Evolutionary conservation across 2,113 vertebrate genomes (phyloP), one percentile per base, ranked within the genome.

Genomic region (Phrynosoma platyrhinos): DNA sequence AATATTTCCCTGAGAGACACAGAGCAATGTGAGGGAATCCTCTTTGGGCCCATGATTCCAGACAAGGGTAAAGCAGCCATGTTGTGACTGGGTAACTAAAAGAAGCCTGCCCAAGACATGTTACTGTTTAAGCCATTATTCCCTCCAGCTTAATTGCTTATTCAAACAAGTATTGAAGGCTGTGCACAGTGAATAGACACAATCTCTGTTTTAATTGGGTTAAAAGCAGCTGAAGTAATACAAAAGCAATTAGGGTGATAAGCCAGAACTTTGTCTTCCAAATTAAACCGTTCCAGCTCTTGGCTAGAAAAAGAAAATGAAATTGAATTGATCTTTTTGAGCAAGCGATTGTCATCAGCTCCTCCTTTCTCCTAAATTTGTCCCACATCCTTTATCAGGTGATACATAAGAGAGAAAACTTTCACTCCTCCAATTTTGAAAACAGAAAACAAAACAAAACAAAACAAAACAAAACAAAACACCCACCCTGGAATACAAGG

Each of bases 221-320:
- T 92, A 90, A 82, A 94, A 87, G 80, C 69, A 88, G 40, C 77
- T 58, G 85, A 91, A 94, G 80, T 91, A 88, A 92, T 32, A 83
- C 82, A 93, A 68, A 94, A 92, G 83, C 58, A 91, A 92, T 94
- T 92, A 89, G 18, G 83, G 32, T 81, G 85, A 94, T 93, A 95
- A 94, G 82, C 79, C 81, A 91, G 64, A 92, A 52, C 42, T 79
- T 6, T n/a, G 52, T 86, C 89, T 89, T 88, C 77, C 72, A 90
- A 94, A 91, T 94, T 89, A 94, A 90, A 92, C 23, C 20, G 23
- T 76, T 93, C 91, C 90, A 90, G 74, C 85, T 91, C 90, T 87
- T 12, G 86, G 87, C 66, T 84, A 7, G 75, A 79, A 75, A 74
- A n/a, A 90, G 85, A 90, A 90, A 89, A 1, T 2, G 14, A 88